phyloP scores from a whole-genome alignment of 2,888 invertebrate species.

The Drosophila hamatofila region DNA sequence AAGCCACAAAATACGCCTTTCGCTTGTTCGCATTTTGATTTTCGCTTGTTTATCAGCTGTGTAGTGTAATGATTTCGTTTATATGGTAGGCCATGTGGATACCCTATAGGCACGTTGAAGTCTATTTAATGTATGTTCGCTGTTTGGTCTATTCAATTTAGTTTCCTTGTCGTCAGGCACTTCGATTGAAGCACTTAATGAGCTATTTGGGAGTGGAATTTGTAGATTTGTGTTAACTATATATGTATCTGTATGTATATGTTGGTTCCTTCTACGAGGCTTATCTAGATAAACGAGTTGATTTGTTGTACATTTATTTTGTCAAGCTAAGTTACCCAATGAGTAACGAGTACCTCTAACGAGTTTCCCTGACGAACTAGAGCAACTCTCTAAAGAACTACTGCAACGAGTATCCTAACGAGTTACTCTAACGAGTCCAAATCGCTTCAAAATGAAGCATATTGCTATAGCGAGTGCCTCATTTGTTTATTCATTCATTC shows the following conservation, averaged over 20 bases:
- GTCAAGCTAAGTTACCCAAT: neutral
- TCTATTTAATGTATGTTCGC: constrained; percentile 1
- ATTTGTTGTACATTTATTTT: neutral
- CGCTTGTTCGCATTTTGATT: constrained; percentile 1
- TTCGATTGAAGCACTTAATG: neutral
- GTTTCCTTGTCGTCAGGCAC: neutral
- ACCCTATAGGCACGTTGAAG: constrained; percentile 27
- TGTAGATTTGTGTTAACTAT: neutral
- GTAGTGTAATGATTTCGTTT: neutral
- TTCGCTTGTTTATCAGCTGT: constrained; percentile 26
- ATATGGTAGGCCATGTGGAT: constrained; percentile 5
- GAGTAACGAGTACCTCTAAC: neutral
- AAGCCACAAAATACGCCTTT: constrained; percentile 24
- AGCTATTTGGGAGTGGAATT: neutral
- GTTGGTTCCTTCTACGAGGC: neutral
- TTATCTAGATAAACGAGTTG: neutral
- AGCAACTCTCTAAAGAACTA: neutral
- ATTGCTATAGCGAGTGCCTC: neutral
- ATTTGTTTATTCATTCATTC: too few relatives aligned
- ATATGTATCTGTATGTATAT: neutral
- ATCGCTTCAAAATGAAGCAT: neutral
- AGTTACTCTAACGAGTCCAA: neutral
- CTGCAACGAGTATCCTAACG: neutral
- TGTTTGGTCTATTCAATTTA: constrained; percentile 6
- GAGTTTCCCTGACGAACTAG: neutral